These are phyloP conservation scores for Indri indri DNA, from an alignment of 2,113 vertebrate species.

Conservation along the genomic window DNA sequence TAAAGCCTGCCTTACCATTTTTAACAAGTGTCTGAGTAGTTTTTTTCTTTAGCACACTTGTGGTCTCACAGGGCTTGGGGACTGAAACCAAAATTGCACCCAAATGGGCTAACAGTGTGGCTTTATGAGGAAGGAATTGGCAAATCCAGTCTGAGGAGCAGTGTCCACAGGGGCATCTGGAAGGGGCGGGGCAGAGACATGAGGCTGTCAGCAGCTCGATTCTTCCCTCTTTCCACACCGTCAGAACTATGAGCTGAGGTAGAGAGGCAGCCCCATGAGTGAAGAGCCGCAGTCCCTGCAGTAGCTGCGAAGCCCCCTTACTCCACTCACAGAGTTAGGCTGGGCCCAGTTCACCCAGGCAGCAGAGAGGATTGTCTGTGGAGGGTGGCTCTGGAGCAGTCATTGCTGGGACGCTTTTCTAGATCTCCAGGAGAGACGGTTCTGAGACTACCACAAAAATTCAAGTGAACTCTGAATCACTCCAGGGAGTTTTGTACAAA, in stretches of 20 bases:
- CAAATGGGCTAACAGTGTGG: neutral
- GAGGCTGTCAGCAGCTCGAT: neutral
- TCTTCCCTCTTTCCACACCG: neutral
- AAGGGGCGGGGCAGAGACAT: neutral
- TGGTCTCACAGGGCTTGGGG: neutral
- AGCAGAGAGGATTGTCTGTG: neutral
- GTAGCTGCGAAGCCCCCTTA: neutral
- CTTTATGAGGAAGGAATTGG: neutral
- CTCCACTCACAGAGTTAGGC: neutral
- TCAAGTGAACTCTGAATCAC: neutral
- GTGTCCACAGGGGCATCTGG: neutral
- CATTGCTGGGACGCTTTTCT: neutral
- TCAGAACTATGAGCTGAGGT: neutral
- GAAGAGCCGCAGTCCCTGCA: fast-evolving
- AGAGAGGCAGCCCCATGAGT: neutral
- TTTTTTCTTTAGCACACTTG: neutral
- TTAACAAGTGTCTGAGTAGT: neutral
- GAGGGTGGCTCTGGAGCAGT: neutral
- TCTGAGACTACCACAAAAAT: neutral
- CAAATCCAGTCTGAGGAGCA: neutral
- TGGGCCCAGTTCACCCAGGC: neutral
- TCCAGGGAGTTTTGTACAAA: neutral
- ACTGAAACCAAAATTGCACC: neutral
- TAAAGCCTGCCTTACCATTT: neutral
- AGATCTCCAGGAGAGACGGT: neutral